Base-by-base conservation (phyloP, 2,888 invertebrate genomes). In the Darwinula stevensoni region DNA sequence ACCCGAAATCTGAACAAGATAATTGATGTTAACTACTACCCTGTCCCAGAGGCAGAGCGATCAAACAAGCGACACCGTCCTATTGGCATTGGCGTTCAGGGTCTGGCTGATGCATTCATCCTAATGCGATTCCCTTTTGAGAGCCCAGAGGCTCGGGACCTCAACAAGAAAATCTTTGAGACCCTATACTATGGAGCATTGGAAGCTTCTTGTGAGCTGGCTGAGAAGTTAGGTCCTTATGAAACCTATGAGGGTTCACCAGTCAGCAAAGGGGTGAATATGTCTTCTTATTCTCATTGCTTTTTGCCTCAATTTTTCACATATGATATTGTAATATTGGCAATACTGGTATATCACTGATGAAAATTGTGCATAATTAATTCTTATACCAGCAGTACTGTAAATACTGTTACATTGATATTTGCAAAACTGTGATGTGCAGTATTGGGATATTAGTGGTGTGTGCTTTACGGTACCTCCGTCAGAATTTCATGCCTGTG, bases 141-240 rank as follows among this genome's bases (percentile, higher is more conserved):
- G 46, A 76, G 80, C 45, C 63, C 67, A 32, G 63, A 73, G 45
- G 86, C 94, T 1, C 61, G 65, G 36, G 56, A 68, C 41, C 56
- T 97, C 14, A 99, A 99, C 53, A 71, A 68, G 41, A 72, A 86
- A 48, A 88, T 99, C 41, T 99, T 97, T 52, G 94, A 97, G 58
- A 91, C 91, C 0, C 68, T 97, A 39, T 97, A 99, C 50, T 86
- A 73, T 52, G 84, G 75, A n/a, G 84, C 94, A 1, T 53, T 97
- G 37, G 88, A 94, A 52, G 75, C 86, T 1, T 88, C 86, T 48
- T 84, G 80, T 52, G 88, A 94, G 51, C 52, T 94, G 36, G 84
- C 94, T 2, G 65, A 74, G 47, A 62, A 64, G 44, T 46, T 62
- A 28, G 91, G 94, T 4, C 56, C 71, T 0, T 97, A 97, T 49